Conservation (phyloP, 2,797 vertebrate species). For the Otus scops region DNA sequence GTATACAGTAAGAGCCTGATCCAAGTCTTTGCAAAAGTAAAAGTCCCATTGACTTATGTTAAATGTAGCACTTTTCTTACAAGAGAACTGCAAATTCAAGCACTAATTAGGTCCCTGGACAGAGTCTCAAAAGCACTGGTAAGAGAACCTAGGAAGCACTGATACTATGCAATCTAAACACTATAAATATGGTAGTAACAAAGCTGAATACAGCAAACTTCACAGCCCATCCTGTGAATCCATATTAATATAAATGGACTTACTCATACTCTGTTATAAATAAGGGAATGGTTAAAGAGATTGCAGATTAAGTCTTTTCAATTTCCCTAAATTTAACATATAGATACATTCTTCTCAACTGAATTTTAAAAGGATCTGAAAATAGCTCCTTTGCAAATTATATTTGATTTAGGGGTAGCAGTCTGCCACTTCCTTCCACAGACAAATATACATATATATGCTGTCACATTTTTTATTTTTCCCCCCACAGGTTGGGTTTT, state of each 20-base stretch:
- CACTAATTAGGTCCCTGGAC: conserved; percentile 59
- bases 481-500: too few relatives aligned
- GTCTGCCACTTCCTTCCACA: background rate
- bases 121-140: background rate
- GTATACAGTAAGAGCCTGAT: conserved; percentile 43
- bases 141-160: conserved; percentile 30
- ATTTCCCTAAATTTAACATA: background rate
- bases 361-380: background rate
- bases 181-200: background rate
- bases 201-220: conserved; percentile 27
- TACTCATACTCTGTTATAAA: background rate
- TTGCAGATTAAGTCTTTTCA: background rate
- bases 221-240: background rate
- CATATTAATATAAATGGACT: background rate
- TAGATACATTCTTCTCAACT: background rate
- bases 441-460: background rate
- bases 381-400: background rate
- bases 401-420: background rate
- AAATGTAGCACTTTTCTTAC: conserved; percentile 56
- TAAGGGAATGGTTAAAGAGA: background rate
- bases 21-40: conserved; percentile 38
- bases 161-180: conserved; percentile 44
- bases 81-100: conserved; percentile 48
- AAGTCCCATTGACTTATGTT: conserved; percentile 60
- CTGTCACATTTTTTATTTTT: background rate